Evolutionary conservation across 2,797 vertebrate genomes (phyloP).

Genomic region (Champsocephalus gunnari): DNA sequence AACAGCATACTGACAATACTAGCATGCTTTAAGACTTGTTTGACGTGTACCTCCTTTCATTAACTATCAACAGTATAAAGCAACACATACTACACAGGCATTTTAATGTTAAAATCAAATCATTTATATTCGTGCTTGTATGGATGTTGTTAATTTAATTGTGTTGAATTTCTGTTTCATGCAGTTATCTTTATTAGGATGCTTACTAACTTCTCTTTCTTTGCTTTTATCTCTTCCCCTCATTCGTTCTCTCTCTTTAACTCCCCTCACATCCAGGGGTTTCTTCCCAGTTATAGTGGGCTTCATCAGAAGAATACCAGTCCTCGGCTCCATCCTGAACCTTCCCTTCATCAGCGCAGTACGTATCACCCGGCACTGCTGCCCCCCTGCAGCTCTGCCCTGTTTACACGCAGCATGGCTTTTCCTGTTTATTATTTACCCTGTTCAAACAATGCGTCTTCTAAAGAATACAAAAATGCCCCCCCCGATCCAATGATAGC

Average conservation of each 20-base stretch:
- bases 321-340: constrained; percentile 95
- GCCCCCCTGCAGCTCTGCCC: constrained; percentile 2
- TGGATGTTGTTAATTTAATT: not conserved
- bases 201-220: not conserved
- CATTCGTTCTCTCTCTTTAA: not conserved
- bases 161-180: not conserved
- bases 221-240: not conserved
- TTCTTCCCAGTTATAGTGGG: constrained; percentile 97
- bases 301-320: constrained; percentile 96
- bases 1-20: too few relatives aligned
- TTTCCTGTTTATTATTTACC: constrained; percentile 36
- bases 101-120: not conserved
- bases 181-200: not conserved
- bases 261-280: constrained; percentile 83
- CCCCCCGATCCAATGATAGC: not conserved
- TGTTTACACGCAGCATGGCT: constrained; percentile 39
- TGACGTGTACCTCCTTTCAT: not conserved
- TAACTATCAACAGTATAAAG: not conserved
- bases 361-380: constrained; percentile 75
- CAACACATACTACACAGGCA: not conserved
- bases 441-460: constrained; percentile 23
- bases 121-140: not conserved
- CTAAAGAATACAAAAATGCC: constrained; percentile 16
- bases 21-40: not conserved
- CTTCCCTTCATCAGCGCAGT: constrained; percentile 97